Evolutionary conservation across 37 sponge, comb jelly and placozoan genomes (phyloP).

Genomic region (Halisarca cf. caerulea): DNA sequence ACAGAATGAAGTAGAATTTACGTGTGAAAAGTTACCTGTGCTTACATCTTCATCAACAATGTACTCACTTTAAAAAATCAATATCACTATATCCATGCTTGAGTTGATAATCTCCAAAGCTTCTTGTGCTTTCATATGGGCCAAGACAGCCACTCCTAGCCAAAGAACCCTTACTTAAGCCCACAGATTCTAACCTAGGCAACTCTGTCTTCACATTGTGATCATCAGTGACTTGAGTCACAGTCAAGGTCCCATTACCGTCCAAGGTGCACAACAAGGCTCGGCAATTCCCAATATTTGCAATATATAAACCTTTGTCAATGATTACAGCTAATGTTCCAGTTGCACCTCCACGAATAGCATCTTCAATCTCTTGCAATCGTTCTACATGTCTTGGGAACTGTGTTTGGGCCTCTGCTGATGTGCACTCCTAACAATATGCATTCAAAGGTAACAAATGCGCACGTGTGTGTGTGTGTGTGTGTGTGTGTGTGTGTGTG

Average conservation of each 20-base stretch:
- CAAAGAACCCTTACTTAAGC: constrained; percentile 54
- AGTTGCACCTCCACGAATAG: constrained; percentile 78
- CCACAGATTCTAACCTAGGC: constrained; percentile 54
- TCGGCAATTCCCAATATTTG: constrained; percentile 90
- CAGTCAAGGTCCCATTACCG: constrained; percentile 21
- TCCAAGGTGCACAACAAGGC: constrained; percentile 51
- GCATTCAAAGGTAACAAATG: too few relatives aligned
- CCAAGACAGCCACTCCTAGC: constrained; percentile 56
- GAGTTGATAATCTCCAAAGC: constrained; percentile 88
- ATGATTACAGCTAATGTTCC: constrained; percentile 53
- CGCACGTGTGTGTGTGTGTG: too few relatives aligned
- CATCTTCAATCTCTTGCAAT: constrained; percentile 48
- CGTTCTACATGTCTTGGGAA: constrained; percentile 53
- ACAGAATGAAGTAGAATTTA: neutral
- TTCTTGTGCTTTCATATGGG: constrained; percentile 71
- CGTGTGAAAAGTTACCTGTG: neutral
- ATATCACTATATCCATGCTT: constrained; percentile 90
- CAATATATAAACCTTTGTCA: constrained; percentile 64
- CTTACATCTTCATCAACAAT: neutral
- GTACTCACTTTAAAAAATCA: constrained; percentile 61
- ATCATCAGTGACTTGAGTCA: constrained; percentile 77
- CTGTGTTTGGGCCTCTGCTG: neutral
- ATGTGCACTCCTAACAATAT: neutral
- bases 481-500: too few relatives aligned
- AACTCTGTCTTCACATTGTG: constrained; percentile 79